A percentile compares a stretch with the other conserved stretches of the same genome.
These are phyloP conservation scores for Hoplostethus mediterraneus DNA, from an alignment of 2,797 vertebrate genomes.

Conservation along the genomic window DNA sequence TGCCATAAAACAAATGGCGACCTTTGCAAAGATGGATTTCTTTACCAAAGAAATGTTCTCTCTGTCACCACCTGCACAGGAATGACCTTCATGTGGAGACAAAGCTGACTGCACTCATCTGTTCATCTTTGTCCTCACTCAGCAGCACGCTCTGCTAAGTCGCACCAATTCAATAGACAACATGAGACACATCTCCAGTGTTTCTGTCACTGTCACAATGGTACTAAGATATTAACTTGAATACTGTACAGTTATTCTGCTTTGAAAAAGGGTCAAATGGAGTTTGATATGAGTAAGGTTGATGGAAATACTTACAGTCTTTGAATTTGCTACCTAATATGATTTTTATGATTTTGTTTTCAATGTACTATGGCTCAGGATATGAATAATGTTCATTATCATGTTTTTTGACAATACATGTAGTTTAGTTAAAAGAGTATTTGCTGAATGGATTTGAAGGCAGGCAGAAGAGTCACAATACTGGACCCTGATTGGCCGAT, in stretches of 20 bases:
- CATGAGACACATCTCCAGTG: not conserved
- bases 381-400: too few relatives aligned
- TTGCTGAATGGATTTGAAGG: too few relatives aligned
- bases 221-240: not conserved
- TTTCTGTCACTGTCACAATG: not conserved
- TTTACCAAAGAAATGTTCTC: constrained; percentile 88
- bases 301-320: not conserved
- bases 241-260: not conserved
- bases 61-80: constrained; percentile 83
- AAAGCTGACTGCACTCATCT: constrained; percentile 87
- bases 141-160: constrained; percentile 19
- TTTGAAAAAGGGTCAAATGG: too few relatives aligned
- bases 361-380: too few relatives aligned
- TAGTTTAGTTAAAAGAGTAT: too few relatives aligned
- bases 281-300: not conserved
- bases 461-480: too few relatives aligned
- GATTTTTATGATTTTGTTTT: not conserved
- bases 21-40: constrained; percentile 97
- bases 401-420: too few relatives aligned
- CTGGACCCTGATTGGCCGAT: too few relatives aligned
- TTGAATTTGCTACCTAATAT: not conserved
- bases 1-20: constrained; percentile 86
- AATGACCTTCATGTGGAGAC: constrained; percentile 90
- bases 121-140: constrained; percentile 79
- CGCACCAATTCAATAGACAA: not conserved